Evolutionary conservation across 2,888 invertebrate species (phyloP).

Genomic region (Diogma glabrata): DNA sequence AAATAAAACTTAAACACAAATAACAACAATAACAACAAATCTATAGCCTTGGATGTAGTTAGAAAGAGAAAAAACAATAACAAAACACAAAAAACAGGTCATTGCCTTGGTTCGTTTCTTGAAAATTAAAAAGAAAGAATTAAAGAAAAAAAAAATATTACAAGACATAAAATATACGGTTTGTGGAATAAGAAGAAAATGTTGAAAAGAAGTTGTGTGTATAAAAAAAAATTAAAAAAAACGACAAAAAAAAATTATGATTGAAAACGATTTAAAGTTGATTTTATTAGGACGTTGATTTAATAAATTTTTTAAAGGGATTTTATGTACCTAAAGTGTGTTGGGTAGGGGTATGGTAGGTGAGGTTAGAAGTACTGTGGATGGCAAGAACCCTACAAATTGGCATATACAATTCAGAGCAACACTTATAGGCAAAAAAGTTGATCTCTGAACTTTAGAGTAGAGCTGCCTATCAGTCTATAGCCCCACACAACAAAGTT

Average conservation of each 20-base stretch:
- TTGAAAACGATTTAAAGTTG: constrained; percentile 3
- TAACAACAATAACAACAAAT: neutral
- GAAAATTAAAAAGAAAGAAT: constrained; percentile 1
- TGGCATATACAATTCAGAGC: too few relatives aligned
- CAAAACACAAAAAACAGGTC: constrained; percentile 9
- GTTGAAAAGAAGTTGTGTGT: too few relatives aligned
- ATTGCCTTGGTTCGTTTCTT: constrained; percentile 7
- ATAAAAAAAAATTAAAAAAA: neutral
- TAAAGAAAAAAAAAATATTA: neutral
- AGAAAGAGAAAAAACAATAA: constrained; percentile 9
- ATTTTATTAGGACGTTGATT: constrained; percentile 6
- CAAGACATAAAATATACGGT: constrained; percentile 4
- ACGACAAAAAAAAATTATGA: constrained; percentile 5
- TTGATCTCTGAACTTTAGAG: too few relatives aligned
- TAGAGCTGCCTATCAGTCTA: too few relatives aligned
- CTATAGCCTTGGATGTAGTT: constrained; percentile 5
- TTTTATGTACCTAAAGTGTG: too few relatives aligned
- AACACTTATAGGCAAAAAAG: too few relatives aligned
- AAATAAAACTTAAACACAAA: too few relatives aligned
- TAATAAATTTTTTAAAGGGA: too few relatives aligned
- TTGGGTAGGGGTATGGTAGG: too few relatives aligned
- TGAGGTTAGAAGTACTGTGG: too few relatives aligned
- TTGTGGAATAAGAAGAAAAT: constrained; percentile 2
- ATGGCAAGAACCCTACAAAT: too few relatives aligned
- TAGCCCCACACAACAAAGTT: too few relatives aligned